Evolutionary conservation across 1,140 invertebrate species (phyloP), one percentile per base, ranked within the genome.

Genomic region (Rhopalosiphum padi): DNA sequence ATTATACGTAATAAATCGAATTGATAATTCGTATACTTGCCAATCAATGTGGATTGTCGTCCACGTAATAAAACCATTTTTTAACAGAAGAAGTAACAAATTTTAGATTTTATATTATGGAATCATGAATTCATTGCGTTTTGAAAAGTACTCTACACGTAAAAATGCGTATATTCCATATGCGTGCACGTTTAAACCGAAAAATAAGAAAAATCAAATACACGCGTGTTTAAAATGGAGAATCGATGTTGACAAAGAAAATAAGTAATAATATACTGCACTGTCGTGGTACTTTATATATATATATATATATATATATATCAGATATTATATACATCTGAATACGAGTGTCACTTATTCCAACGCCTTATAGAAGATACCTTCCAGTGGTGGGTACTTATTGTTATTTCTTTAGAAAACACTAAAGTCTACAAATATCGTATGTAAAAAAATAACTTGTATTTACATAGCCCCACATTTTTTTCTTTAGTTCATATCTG

Each of bases 341-440:
- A 87, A 48, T 87, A 87, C 85, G 25, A 30, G 43, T 87, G 23
- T 43, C 83, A 41, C 9, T 43, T 85, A 43, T 85, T 85, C 23
- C 9, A 41, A 83, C 35, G 22, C 22, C 60, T 83, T 23, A 23
- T 83, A 37, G 83, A 25, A 15, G 15, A 77, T 43, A 86, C 3
- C 37, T 2, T 15, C 7, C 7, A 8, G 23, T 9, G 11, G 2
- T 15, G 30, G n/a, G 15, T 77, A 48, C 43, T 30, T 46, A 46
- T 87, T 87, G 85, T 87, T 87, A 21, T 87, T 87, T 87, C 15
- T 87, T 48, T 87, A 21, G 9, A 85, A 85, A 85, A 85, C 9
- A 43, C 9, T 43, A 41, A 85, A 4, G 15, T 43, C 9, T 8
- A 21, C 82, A 11, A 85, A 85, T 37, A 85, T 43, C 0, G 83